These are phyloP conservation scores for Phaethon lepturus DNA, from an alignment of 2,113 vertebrate genomes.

Conservation along the genomic window DNA sequence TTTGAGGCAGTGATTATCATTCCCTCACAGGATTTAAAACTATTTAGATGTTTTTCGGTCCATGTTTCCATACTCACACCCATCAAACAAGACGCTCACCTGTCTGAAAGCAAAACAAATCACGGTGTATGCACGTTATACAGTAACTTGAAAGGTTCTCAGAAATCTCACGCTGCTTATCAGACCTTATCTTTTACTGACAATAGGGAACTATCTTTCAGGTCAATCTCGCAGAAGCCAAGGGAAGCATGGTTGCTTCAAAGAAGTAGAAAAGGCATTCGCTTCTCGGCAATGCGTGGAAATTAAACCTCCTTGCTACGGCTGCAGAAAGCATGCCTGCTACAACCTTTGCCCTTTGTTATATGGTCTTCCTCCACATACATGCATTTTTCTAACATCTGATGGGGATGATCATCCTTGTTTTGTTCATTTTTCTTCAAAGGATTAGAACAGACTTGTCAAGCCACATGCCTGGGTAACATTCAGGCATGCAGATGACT, in stretches of 20 bases:
- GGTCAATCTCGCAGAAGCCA: not conserved
- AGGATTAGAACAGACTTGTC: not conserved
- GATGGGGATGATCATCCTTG: not conserved
- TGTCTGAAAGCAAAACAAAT: not conserved
- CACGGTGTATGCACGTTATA: not conserved
- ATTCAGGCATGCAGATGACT: not conserved
- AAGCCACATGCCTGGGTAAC: not conserved
- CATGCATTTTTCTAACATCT: not conserved
- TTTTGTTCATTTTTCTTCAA: not conserved
- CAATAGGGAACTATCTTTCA: not conserved
- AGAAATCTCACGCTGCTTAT: not conserved
- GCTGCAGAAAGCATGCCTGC: not conserved
- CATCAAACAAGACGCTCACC: not conserved
- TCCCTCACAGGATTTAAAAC: not conserved
- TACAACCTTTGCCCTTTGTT: not conserved
- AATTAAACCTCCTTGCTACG: not conserved
- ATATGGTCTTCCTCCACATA: not conserved
- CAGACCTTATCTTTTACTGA: not conserved
- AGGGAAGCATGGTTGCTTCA: not conserved
- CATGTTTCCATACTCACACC: fast-evolving
- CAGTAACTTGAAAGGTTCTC: not conserved
- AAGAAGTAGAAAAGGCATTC: not conserved
- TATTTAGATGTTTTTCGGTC: not conserved
- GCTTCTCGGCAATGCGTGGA: not conserved
- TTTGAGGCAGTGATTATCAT: not conserved